Base-by-base conservation (phyloP, 2,888 invertebrate species). In the Drosophila anomelani region DNA sequence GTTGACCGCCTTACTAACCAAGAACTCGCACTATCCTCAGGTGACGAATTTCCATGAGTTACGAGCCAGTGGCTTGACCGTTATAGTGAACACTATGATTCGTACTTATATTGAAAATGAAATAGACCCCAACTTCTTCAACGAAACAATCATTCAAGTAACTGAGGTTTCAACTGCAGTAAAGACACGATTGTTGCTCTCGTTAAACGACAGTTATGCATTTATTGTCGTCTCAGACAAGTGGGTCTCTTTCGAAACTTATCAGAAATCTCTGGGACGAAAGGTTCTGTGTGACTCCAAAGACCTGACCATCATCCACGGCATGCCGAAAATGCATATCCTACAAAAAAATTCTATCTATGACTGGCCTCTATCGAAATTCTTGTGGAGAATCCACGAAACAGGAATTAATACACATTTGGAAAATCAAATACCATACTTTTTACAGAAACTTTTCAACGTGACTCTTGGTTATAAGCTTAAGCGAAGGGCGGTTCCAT, bases 1-100 rank as follows among this genome's bases (percentile, higher is more conserved):
- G 39, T 49, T 77, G 7, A 77, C 67, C 20, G 53, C 77, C 5
- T 15, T 77, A 13, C 29, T 77, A 1, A 77, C 58, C 6, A 61
- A 70, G 17, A 43, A 44, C 34, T 60, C 70, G 0, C n/a, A 49
- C 0, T 9, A 29, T 13, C 57, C 57, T 12, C 36, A 47, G 4
- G 64, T 77, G 1, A 17, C 20, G 0, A 75, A n/a, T 15, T 64
- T 77, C 6, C 20, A 58, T 0, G 70, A 75, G 17, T 17, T 77
- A 3, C n/a, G 55, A 4, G 32, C 23, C 4, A 60, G 70, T 41
- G 43, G 36, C 12, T n/a, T 63, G 15, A 17, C 62, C 9, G 44
- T 63, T 2, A 9, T 63, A 7, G 23, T 34, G 7, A 10, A 13
- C 4, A 0, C 10, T 0, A 0, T 0, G 1, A 8, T 12, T 2